A percentile compares a stretch with the other conserved stretches of the same genome.
Evolutionary conservation across 2,797 vertebrate species (phyloP).

Genomic region (Tiaroga cobitis): DNA sequence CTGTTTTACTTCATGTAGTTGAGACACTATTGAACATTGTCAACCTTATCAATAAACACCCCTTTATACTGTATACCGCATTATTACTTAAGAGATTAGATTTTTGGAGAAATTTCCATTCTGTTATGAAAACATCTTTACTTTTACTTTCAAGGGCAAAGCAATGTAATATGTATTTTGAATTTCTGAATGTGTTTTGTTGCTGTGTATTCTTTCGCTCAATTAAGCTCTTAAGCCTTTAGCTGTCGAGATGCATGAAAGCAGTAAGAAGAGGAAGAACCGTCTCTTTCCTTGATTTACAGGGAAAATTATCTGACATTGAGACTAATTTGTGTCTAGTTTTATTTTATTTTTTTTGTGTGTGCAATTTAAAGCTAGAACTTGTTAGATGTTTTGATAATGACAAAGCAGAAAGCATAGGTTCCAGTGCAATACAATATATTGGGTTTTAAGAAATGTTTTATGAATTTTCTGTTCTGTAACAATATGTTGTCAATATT

Average conservation of each 20-base stretch:
- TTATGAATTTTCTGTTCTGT: slow-evolving; percentile 45
- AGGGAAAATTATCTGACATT: slow-evolving; percentile 6
- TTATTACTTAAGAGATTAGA: not conserved
- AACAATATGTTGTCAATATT: slow-evolving; percentile 33
- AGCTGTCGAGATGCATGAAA: slow-evolving; percentile 38
- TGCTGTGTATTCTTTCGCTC: slow-evolving; percentile 20
- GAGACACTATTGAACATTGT: not conserved
- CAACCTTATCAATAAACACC: slow-evolving; percentile 4
- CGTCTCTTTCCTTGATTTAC: slow-evolving; percentile 21
- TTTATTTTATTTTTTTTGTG: slow-evolving; percentile 25
- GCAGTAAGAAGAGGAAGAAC: not conserved
- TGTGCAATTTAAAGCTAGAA: slow-evolving; percentile 53
- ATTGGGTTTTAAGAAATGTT: slow-evolving; percentile 37
- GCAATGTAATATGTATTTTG: slow-evolving; percentile 30
- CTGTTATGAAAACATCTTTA: not conserved
- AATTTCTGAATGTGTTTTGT: slow-evolving; percentile 33
- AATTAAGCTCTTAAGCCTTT: slow-evolving; percentile 22
- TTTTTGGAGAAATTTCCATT: not conserved
- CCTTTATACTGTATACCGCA: not conserved
- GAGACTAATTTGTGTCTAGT: slow-evolving; percentile 22
- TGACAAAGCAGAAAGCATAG: slow-evolving; percentile 6
- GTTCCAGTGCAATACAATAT: slow-evolving; percentile 47
- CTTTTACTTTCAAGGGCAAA: slow-evolving; percentile 34
- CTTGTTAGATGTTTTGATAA: slow-evolving; percentile 20
- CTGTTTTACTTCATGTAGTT: not conserved